phyloP scores from a whole-genome alignment of 30 jellyfish, hydroid and myxozoan species.

The Rhopilema esculentum region DNA sequence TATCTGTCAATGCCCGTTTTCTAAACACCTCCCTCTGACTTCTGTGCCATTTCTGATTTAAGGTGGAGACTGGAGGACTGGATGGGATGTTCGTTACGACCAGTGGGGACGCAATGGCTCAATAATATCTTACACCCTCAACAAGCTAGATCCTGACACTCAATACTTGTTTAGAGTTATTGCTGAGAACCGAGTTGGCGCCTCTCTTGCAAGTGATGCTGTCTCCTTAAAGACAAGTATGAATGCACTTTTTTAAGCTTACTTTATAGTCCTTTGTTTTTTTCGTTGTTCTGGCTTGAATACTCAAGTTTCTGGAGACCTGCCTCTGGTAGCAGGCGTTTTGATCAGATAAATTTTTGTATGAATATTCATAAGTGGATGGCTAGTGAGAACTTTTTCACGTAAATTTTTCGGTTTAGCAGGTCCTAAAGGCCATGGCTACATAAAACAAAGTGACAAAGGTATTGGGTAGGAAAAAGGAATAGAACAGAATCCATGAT shows the following conservation, averaged over 20 bases:
- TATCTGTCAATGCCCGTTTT: not conserved
- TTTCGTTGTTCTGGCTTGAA: not conserved
- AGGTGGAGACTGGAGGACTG: constrained; percentile 69
- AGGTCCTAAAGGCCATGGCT: too few species aligned
- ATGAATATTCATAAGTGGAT: too few species aligned
- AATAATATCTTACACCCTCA: constrained; percentile 44
- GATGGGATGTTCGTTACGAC: constrained; percentile 65
- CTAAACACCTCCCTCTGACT: not conserved
- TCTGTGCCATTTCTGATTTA: not conserved
- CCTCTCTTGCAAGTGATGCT: constrained; percentile 78
- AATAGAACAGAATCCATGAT: too few species aligned
- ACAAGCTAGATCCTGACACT: constrained; percentile 64
- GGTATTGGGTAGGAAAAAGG: too few species aligned
- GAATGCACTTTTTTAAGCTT: not conserved
- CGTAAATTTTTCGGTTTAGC: too few species aligned
- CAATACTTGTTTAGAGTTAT: constrained; percentile 79
- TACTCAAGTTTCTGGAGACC: too few species aligned
- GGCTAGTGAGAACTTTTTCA: too few species aligned
- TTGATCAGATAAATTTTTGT: too few species aligned
- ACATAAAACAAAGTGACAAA: too few species aligned
- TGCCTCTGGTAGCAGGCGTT: too few species aligned
- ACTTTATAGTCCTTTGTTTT: not conserved
- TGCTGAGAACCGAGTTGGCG: constrained; percentile 78
- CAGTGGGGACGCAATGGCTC: constrained; percentile 74
- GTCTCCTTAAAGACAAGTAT: constrained; percentile 76